Conservation (phyloP, 2,888 invertebrate species). For the Cinara cedri region DNA sequence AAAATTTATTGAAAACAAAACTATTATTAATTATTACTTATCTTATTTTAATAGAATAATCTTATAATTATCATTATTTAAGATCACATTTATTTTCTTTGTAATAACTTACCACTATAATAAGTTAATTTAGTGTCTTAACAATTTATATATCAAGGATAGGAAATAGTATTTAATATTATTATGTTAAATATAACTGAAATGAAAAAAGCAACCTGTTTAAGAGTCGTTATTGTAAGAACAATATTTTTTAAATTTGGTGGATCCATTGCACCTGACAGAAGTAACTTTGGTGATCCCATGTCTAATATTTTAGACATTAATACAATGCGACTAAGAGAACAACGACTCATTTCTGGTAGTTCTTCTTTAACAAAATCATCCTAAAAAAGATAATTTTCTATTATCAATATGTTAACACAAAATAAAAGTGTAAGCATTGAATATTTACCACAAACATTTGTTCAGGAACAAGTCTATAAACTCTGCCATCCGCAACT, state of each 20-base stretch:
- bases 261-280: constrained; percentile 85
- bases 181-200: neutral
- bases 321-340: constrained; percentile 80
- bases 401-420: constrained; percentile 2
- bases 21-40: no score
- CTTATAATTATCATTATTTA: no score
- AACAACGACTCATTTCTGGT: constrained; percentile 77
- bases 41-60: neutral
- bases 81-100: no score
- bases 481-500: constrained; percentile 83
- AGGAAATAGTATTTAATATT: neutral
- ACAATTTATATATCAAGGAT: no score
- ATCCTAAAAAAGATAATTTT: constrained; percentile 27
- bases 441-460: constrained; percentile 69
- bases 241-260: constrained; percentile 83
- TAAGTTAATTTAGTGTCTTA: no score
- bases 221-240: constrained; percentile 80
- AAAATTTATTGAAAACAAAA: neutral
- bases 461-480: constrained; percentile 73
- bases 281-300: constrained; percentile 78
- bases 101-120: no score
- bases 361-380: constrained; percentile 34
- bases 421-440: constrained; percentile 60
- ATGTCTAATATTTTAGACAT: constrained; percentile 82
- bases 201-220: constrained; percentile 69